phyloP scores from a whole-genome alignment of 2,797 vertebrate species.

The Chaetodon trifasciatus region DNA sequence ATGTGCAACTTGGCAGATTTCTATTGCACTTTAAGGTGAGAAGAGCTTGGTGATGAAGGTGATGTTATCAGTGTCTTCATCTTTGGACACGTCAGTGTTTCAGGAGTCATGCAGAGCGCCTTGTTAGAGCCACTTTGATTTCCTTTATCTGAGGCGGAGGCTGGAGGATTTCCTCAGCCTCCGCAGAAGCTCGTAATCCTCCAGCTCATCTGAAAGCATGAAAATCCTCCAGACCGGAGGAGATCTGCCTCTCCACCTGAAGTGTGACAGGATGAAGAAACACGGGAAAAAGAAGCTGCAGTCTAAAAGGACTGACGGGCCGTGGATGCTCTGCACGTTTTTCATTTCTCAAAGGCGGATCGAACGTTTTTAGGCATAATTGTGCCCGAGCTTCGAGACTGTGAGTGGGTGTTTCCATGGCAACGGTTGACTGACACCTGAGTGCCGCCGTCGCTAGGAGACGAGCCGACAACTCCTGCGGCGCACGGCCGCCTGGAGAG shows the following conservation, averaged over 20 bases:
- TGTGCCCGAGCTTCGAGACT: background rate
- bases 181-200: constrained; percentile 9
- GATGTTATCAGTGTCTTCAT: constrained; percentile 18
- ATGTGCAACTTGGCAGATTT: too few relatives aligned
- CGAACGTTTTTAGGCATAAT: background rate
- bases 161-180: constrained; percentile 1
- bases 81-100: constrained; percentile 1
- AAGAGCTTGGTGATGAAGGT: constrained; percentile 1
- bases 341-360: background rate
- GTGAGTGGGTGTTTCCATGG: constrained; percentile 7
- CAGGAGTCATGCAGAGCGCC: constrained; percentile 17
- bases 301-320: too few relatives aligned
- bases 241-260: background rate
- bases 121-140: constrained; percentile 11
- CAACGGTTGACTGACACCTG: background rate
- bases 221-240: constrained; percentile 3
- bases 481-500: background rate
- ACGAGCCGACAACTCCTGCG: constrained; percentile 2
- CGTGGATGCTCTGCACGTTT: background rate
- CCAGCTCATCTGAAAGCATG: background rate
- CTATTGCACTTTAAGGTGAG: background rate
- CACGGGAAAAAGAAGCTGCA: background rate
- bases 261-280: background rate
- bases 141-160: constrained; percentile 1
- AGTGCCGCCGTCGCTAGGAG: constrained; percentile 29